Conservation (phyloP, 2,888 invertebrate species). For the Venusia cambrica region DNA sequence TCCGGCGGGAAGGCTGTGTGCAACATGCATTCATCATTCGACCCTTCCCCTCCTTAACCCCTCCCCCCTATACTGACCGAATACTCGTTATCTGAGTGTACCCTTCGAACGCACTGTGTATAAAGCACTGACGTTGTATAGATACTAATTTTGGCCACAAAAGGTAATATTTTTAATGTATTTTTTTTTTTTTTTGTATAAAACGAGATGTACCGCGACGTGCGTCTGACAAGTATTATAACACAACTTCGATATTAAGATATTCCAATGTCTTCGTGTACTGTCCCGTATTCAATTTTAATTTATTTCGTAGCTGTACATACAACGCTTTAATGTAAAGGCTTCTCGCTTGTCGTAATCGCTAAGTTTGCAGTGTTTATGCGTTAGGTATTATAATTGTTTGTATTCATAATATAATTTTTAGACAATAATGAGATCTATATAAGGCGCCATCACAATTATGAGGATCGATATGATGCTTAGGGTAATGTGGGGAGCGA, state of each 20-base stretch:
- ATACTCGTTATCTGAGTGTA: slow-evolving; percentile 37
- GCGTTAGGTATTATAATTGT: slow-evolving; percentile 58
- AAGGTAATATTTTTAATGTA: slow-evolving; percentile 32
- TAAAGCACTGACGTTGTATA: slow-evolving; percentile 52
- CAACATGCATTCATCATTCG: slow-evolving; percentile 12
- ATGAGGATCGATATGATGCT: slow-evolving; percentile 54
- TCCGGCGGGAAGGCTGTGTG: slow-evolving; percentile 12
- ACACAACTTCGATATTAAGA: slow-evolving; percentile 37
- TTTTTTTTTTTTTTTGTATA: too few species aligned
- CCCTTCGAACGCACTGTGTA: slow-evolving; percentile 59
- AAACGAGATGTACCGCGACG: slow-evolving; percentile 31
- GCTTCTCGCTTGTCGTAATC: slow-evolving; percentile 63
- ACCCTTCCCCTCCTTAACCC: slow-evolving; percentile 20
- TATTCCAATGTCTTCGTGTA: slow-evolving; percentile 48
- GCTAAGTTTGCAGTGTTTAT: slow-evolving; percentile 59
- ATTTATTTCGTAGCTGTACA: slow-evolving; percentile 69
- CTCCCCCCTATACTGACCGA: slow-evolving; percentile 19
- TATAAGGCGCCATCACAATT: slow-evolving; percentile 73
- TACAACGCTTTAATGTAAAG: slow-evolving; percentile 53
- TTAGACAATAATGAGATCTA: slow-evolving; percentile 69
- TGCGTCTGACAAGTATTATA: slow-evolving; percentile 40
- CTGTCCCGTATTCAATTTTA: slow-evolving; percentile 35
- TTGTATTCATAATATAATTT: slow-evolving; percentile 59
- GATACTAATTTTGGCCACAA: slow-evolving; percentile 26
- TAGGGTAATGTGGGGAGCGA: slow-evolving; percentile 59